Evolutionary conservation across 2,113 vertebrate genomes (phyloP), one percentile per base, ranked within the genome.

Genomic region (Chlamydotis undulata): DNA sequence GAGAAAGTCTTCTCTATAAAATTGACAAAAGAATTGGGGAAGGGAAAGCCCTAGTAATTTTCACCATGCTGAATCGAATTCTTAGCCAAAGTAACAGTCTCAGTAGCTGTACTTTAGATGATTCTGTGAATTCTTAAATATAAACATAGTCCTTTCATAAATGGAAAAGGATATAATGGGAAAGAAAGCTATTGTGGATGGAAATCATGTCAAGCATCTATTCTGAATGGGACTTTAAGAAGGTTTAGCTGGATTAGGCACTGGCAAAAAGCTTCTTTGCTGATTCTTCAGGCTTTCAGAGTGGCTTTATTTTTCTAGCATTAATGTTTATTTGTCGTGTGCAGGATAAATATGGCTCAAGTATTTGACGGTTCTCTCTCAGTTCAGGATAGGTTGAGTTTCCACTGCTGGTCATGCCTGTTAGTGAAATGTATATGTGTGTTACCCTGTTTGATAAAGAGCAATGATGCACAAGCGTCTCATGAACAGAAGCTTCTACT

Each of bases 221-320:
- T 91, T 95, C 55, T 50, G 29, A 93, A 76, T 86, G 60, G 33
- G 76, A 86, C 37, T 90, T 52, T 80, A 90, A 96, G 90, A 87
- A 59, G 68, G 82, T 93, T 96, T 94, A 95, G 59, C 88, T 88
- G 94, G 93, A 93, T 94, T 95, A 95, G 23, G 68, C 67, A 65
- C 39, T 55, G 47, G 77, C 77, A 90, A 83, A 93, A 96, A 94
- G 45, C 91, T 88, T 43, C 85, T 96, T 94, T 90, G 78, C 87
- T 89, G 78, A 91, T 90, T 96, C 85, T 84, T 83, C 37, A 63
- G 68, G 59, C 79, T 94, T 94, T 91, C 75, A 52, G 79, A 90
- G 26, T 90, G 63, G 85, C 75, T 88, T 95, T 78, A 92, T 90
- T 96, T 95, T 90, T 83, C 63, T 70, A 49, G 68, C 57, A 71